These are phyloP conservation scores for Chelmon rostratus DNA, from an alignment of 2,797 vertebrate species.

Conservation along the genomic window DNA sequence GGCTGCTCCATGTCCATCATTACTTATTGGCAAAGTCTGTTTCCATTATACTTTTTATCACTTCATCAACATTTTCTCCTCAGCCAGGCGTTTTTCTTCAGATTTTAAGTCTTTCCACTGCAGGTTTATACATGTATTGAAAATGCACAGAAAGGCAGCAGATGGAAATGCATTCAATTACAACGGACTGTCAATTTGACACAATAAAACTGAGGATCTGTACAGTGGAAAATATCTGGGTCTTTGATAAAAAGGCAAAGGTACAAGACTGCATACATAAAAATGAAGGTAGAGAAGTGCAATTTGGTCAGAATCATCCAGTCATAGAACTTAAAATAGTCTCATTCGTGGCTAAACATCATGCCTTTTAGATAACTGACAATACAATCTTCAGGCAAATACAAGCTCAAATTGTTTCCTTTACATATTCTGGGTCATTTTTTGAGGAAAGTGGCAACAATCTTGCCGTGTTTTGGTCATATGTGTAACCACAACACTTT, in stretches of 20 bases:
- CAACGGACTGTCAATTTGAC: not conserved
- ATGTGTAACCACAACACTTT: not conserved
- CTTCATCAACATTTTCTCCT: not conserved
- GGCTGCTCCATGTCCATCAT: too few relatives aligned
- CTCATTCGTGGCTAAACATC: not conserved
- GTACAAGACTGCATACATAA: not conserved
- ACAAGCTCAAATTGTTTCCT: not conserved
- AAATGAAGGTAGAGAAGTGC: too few relatives aligned
- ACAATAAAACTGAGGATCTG: not conserved
- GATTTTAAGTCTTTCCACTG: too few relatives aligned
- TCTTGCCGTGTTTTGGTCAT: not conserved
- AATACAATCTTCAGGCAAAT: not conserved
- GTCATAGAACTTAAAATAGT: too few relatives aligned
- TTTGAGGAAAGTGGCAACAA: not conserved
- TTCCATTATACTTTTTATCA: not conserved
- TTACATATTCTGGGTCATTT: not conserved
- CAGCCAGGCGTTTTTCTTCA: too few relatives aligned
- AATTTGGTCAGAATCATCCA: too few relatives aligned
- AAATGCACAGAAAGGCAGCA: not conserved
- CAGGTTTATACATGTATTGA: not conserved
- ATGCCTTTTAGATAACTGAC: not conserved
- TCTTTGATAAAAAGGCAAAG: not conserved
- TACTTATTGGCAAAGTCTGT: not conserved
- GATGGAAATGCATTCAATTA: not conserved
- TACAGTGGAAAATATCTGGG: too few relatives aligned